A percentile compares a stretch with the other conserved stretches of the same genome.
Evolutionary conservation across 2,113 vertebrate genomes (phyloP).

Genomic region (Panurus biarmicus): DNA sequence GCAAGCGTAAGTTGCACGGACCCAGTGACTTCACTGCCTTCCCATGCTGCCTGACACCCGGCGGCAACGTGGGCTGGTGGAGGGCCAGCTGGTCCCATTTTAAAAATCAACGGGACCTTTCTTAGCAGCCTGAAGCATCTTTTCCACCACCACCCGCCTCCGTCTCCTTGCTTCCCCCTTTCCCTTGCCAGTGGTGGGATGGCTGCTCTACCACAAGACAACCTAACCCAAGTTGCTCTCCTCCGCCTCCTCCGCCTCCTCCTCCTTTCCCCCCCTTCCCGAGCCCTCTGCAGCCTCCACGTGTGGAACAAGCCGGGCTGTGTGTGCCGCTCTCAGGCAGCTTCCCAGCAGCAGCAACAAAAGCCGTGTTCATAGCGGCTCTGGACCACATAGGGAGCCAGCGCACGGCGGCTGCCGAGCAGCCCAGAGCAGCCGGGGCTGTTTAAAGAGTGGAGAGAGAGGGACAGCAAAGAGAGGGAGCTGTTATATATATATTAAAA

Average conservation of each 20-base stretch:
- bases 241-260: not conserved
- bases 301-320: conserved; percentile 56
- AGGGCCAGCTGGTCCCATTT: not conserved
- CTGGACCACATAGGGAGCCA: conserved; percentile 69
- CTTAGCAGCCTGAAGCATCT: conserved; percentile 14
- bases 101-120: conserved; percentile 22
- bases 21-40: not conserved
- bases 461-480: conserved; percentile 49
- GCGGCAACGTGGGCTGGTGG: not conserved
- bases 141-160: not conserved
- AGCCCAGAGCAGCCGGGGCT: conserved; percentile 51
- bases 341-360: conserved; percentile 65
- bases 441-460: conserved; percentile 51
- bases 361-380: conserved; percentile 60
- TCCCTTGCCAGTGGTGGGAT: not conserved
- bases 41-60: not conserved
- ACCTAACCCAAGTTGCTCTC: not conserved
- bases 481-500: conserved; percentile 32
- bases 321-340: conserved; percentile 62
- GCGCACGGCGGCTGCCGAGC: conserved; percentile 22
- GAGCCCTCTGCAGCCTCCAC: not conserved
- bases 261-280: not conserved
- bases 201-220: not conserved
- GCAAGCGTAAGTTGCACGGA: not conserved
- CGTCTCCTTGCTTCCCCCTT: not conserved